Evolutionary conservation across 2,888 invertebrate genomes (phyloP).

Genomic region (Cancer borealis): DNA sequence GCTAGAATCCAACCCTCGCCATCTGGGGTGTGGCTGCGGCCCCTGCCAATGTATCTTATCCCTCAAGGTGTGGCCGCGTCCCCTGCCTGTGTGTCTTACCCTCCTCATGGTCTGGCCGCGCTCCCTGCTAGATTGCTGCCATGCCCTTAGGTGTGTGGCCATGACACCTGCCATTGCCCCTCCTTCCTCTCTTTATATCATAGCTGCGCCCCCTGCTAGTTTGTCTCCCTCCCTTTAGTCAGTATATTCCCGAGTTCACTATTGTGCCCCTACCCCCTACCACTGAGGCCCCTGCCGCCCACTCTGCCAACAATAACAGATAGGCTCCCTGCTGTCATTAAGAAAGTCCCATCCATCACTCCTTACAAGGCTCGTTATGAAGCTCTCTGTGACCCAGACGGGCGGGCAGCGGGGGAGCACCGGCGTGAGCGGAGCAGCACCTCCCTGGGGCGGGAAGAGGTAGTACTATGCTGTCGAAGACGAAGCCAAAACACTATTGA

Average conservation of each 20-base stretch:
- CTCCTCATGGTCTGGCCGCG: background rate
- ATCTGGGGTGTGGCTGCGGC: background rate
- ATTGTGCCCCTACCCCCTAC: slow-evolving; percentile 3
- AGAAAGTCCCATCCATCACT: slow-evolving; percentile 22
- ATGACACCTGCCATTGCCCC: background rate
- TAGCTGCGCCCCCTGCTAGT: background rate
- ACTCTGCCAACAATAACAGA: slow-evolving; percentile 30
- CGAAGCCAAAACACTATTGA: slow-evolving; percentile 57
- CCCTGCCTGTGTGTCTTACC: background rate
- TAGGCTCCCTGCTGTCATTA: slow-evolving; percentile 22
- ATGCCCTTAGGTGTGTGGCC: background rate
- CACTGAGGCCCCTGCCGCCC: slow-evolving; percentile 1
- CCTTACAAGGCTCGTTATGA: slow-evolving; percentile 15
- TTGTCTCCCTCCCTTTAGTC: background rate
- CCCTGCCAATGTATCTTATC: background rate
- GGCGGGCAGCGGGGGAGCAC: background rate
- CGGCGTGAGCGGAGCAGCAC: background rate
- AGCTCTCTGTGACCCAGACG: background rate
- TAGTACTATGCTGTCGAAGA: background rate
- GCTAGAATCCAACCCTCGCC: background rate
- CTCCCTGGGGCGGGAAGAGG: background rate
- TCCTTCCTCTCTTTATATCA: background rate
- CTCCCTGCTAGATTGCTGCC: background rate
- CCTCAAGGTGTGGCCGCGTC: background rate
- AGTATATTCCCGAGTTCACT: background rate